Evolutionary conservation across 2,888 invertebrate genomes (phyloP), one percentile per base, ranked within the genome.

Genomic region (Calameuta pallipes): DNA sequence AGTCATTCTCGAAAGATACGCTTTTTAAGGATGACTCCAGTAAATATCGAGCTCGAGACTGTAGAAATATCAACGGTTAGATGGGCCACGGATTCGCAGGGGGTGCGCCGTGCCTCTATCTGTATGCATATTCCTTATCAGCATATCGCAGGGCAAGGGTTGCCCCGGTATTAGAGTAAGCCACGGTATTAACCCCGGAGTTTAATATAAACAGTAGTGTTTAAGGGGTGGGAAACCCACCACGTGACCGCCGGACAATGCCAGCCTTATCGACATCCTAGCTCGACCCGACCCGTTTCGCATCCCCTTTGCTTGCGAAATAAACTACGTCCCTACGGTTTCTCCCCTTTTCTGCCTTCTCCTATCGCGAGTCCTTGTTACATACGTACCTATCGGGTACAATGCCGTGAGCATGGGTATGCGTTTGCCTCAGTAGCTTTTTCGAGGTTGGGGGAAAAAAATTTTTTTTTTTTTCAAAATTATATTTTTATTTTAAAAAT

Each of bases 71-170:
- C 41, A 41, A 41, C 6, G 41, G 41, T 15, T 41, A 15, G 15
- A 15, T 41, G 41, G 41, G 6, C 41, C 15, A 41, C 41, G 15
- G 41, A 41, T 15, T 41, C 41, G 15, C 41, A 41, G 41, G 15
- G 41, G 41, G 15, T 41, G 13, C 37, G 13, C 74, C 75, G 75
- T 78, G 76, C 79, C 74, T 80, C 84, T 82, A 85, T 86, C 85
- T 84, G 84, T 85, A 84, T 85, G 87, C 87, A 86, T 85, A 86
- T 88, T 87, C 86, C 87, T 90, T 90, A 90, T 90, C 90, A 83
- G 80, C 86, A 83, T 89, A 90, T 90, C 89, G 85, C 89, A 87
- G 89, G 88, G 88, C 89, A 89, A 89, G 88, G 89, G 89, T 89
- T 89, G 89, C 86, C 84, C 85, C 83, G 86, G 89, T 88, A 89